Base-by-base conservation (phyloP, 2,113 vertebrate species). In the Misgurnus mizolepis region DNA sequence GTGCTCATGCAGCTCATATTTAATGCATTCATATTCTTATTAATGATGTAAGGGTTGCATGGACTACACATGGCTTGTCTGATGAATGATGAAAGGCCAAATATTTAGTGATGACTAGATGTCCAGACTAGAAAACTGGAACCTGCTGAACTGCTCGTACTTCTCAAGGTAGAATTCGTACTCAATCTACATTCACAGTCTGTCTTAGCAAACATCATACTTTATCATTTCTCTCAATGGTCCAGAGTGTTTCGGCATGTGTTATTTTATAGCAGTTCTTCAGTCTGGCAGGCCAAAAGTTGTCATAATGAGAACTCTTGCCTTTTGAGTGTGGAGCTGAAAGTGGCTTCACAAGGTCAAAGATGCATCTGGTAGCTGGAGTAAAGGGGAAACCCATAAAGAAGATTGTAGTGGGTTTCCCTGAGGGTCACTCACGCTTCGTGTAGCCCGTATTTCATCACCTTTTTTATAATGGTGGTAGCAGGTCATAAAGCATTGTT, bases 321-420 rank as follows among this genome's bases (percentile, higher is more conserved):
- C 18, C 55, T 18, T 56, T 56, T 56, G 55, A 56, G 3, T 71
- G 67, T 49, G 10, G 2, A 68, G n/a, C 41, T 67, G 43, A 11
- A 45, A 11, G 7, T 5, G 41, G 17, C 41, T 45, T 3, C 8
- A 0, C 2, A 27, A 55, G 4, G 8, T 71, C 34, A 40, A 67
- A 72, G 34, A 56, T 40, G 34, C 34, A 58, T 10, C 14, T 27
- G 3, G 55, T 55, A 74, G 40, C 55, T 45, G n/a, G 11, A 60
- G 53, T 39, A 74, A 22, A 11, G n/a, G 55, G 71, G 71, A 74
- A 74, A 15, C 40, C 69, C 40, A 45, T 45, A n/a, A 61, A 74
- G 70, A 60, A 74, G 55, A 45, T 60, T 7, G 45, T n/a, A 74
- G 4, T 43, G 56, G 71, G 71, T 60, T 74, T 74, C 55, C 71